Base-by-base conservation (phyloP, 1,140 invertebrate genomes). In the Sogatella furcifera region DNA sequence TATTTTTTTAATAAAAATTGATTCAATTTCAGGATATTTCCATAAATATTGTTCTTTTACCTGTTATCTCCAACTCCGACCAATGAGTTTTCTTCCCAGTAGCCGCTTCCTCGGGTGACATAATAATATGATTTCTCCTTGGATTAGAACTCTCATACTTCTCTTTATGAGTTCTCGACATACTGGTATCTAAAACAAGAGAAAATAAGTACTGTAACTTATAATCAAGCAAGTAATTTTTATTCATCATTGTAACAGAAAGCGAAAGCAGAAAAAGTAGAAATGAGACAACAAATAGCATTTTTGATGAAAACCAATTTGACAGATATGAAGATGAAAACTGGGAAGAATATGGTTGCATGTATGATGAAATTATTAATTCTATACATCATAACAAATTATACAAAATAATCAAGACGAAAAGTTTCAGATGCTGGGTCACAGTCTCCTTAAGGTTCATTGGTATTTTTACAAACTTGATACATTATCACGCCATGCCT, bases 1-100 rank as follows among this genome's bases (percentile, higher is more conserved):
- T 28, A 28, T 28, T 28, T 4, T 6, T 28, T 28, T n/a, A n/a
- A 28, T 28, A 28, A 28, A 2, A 28, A 28, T 28, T 4, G 6
- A 28, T 28, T 4, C 6, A 28, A 28, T 28, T 28, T 28, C 6
- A 28, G 2, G 6, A 28, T 28, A 28, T 28, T 28, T 28, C 24
- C 24, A 28, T 28, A 28, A 28, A 9, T 38, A 31, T 31, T 31
- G 31, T 31, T 13, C 3, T 38, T 38, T 52, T 57, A 82, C 80
- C 80, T 69, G 78, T 80, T 73, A 87, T 84, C 78, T 88, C 85
- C 72, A 88, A 77, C 68, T 85, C 86, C 71, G 83, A 81, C 91
- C 91, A 95, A 75, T 84, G 82, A 67, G 91, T 90, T 77, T 92
- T 91, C 75, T 94, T 93, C 60, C 92, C 93, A 69, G 89, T 83